Evolutionary conservation across 1,140 invertebrate genomes (phyloP).

Genomic region (Leptinotarsa lineolata): DNA sequence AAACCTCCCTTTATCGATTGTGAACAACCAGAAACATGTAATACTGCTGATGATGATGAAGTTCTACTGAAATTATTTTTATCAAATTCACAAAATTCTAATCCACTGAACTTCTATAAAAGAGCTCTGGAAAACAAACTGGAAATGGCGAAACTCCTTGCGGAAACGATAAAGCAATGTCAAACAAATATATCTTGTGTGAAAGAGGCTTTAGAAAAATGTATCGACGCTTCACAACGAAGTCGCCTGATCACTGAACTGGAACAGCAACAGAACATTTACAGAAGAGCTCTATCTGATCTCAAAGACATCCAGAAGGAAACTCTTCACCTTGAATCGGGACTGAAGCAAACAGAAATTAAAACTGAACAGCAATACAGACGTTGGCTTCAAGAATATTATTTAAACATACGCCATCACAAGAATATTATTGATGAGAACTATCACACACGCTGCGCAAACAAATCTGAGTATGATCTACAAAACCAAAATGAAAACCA

Average conservation of each 20-base stretch:
- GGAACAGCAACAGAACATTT: constrained; percentile 41
- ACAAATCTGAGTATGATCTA: too few species aligned
- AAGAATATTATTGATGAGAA: too few species aligned
- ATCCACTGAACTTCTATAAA: constrained; percentile 24
- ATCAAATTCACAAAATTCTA: constrained; percentile 2
- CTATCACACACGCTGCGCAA: too few species aligned
- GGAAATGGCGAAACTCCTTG: constrained; percentile 35
- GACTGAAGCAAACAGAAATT: constrained; percentile 35
- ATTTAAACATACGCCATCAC: too few species aligned
- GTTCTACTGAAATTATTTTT: constrained; percentile 14
- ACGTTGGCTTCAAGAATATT: neutral
- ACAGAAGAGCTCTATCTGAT: constrained; percentile 34
- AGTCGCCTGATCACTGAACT: constrained; percentile 19
- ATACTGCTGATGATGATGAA: neutral
- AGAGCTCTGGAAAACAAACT: constrained; percentile 24
- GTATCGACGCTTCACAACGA: neutral
- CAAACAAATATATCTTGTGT: constrained; percentile 42
- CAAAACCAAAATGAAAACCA: too few species aligned
- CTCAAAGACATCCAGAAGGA: constrained; percentile 42
- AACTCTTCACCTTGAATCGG: constrained; percentile 36
- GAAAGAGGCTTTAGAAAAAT: constrained; percentile 30
- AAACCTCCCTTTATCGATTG: neutral
- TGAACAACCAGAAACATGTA: too few species aligned
- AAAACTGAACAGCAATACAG: constrained; percentile 6
- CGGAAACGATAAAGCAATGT: constrained; percentile 39